Conservation (phyloP, 2,888 invertebrate species). For the Acholoe squamosa region DNA sequence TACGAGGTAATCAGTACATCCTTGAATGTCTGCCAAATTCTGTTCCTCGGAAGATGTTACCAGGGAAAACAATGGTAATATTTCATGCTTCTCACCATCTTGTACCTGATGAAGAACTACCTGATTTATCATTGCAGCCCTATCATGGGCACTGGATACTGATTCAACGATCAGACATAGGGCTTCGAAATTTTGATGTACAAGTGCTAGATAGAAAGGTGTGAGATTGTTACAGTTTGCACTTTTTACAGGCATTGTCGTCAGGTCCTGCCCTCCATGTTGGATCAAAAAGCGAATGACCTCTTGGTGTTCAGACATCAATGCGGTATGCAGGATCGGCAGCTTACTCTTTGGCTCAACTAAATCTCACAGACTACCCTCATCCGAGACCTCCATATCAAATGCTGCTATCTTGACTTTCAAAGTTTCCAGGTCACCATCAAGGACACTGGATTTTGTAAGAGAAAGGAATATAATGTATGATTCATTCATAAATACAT, state of each 20-base stretch:
- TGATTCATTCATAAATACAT: no score
- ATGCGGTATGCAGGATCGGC: not conserved
- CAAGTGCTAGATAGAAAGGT: not conserved
- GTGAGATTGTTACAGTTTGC: not conserved
- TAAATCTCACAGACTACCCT: not conserved
- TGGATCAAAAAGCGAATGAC: not conserved
- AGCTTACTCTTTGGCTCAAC: not conserved
- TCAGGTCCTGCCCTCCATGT: not conserved
- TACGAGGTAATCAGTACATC: not conserved
- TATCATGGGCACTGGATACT: not conserved
- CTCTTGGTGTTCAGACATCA: conserved; percentile 17
- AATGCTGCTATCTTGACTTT: not conserved
- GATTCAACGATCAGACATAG: not conserved
- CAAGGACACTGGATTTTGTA: conserved; percentile 12
- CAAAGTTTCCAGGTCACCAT: not conserved
- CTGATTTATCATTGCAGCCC: conserved; percentile 10
- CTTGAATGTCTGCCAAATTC: not conserved
- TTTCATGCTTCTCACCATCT: not conserved
- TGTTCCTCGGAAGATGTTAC: not conserved
- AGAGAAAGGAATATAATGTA: no score
- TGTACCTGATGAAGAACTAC: no score
- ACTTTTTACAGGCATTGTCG: not conserved
- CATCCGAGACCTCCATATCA: not conserved
- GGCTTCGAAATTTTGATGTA: not conserved
- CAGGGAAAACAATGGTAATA: not conserved